Evolutionary conservation across 2,113 vertebrate species (phyloP), one percentile per base, ranked within the genome.

Genomic region (Caretta caretta): DNA sequence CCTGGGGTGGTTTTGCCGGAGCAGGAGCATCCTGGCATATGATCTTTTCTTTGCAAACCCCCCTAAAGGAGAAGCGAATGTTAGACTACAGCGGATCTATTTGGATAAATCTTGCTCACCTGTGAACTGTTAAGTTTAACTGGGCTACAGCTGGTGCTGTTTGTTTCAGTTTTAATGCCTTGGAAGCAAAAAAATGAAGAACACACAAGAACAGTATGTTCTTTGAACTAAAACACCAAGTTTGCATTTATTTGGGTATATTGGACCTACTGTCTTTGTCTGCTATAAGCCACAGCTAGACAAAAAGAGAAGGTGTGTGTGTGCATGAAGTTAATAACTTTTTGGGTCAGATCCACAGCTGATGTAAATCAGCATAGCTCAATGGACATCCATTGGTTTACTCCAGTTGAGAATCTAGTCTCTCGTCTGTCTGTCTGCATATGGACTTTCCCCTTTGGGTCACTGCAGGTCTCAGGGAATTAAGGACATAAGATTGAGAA

Each of bases 21-120:
- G 3, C 1, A 20, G 56, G 48, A 54, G 8, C 12, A 22, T 29
- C 49, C 56, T 0, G 12, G 49, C 38, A 27, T 53, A 35, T 1
- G 49, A 49, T 35, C 29, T 65, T 49, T 56, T 42, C 38, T 69
- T 65, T 35, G 48, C n/a, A 53, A 86, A 76, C 4, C 7, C n/a
- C 19, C 53, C 20, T 42, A 8, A 48, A 87, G 50, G 51, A 12
- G 42, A 22, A 76, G n/a, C 29, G 24, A 53, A n/a, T 48, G 24
- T 1, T 53, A 51, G 76, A 22, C 0, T 1, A 5, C 2, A 29
- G 78, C 4, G 8, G 42, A 42, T 24, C 72, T 48, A 38, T 6
- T 17, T 2, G 48, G 53, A 86, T n/a, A 10, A 1, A 1, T 57
- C 50, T 24, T 53, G 83, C 78, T 75, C 76, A 46, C 11, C n/a